Percentiles rank a stretch among this genome's conserved stretches.
Evolutionary conservation across 30 jellyfish, hydroid and myxozoan species (phyloP).

Genomic region (Aurelia sp.): DNA sequence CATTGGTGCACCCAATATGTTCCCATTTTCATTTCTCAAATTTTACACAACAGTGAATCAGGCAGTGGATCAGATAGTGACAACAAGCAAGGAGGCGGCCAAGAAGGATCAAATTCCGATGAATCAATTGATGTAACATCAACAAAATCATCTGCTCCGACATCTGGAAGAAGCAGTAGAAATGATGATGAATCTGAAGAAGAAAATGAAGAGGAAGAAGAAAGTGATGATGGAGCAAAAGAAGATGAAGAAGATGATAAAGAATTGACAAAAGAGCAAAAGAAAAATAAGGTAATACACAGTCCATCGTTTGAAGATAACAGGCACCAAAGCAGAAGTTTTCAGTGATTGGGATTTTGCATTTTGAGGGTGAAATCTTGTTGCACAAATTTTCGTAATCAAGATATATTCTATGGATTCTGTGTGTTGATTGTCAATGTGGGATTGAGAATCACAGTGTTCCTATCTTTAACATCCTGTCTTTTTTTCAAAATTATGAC

Average conservation of each 20-base stretch:
- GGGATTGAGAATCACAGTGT: too few species aligned
- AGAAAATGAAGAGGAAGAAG: slow-evolving; percentile 1
- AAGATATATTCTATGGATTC: too few species aligned
- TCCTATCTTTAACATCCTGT: too few species aligned
- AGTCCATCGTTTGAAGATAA: too few species aligned
- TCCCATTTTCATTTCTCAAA: too few species aligned
- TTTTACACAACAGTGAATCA: slow-evolving; percentile 45
- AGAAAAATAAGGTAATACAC: slow-evolving; percentile 18
- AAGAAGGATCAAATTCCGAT: slow-evolving; percentile 67
- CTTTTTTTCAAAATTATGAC: too few species aligned
- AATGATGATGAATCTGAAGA: slow-evolving; percentile 23
- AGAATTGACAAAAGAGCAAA: neutral
- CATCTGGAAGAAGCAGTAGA: slow-evolving; percentile 6
- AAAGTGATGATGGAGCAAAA: slow-evolving; percentile 7
- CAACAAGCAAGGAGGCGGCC: slow-evolving; percentile 42
- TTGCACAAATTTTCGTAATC: too few species aligned
- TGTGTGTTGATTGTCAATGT: too few species aligned
- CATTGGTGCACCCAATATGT: too few species aligned
- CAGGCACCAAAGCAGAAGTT: too few species aligned
- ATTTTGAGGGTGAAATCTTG: too few species aligned
- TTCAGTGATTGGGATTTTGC: too few species aligned
- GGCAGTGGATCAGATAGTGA: slow-evolving; percentile 71
- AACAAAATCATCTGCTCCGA: slow-evolving; percentile 16
- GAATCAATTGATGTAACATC: slow-evolving; percentile 49
- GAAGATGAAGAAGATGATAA: slow-evolving; percentile 15